Evolutionary conservation across 2,113 vertebrate species (phyloP).

Genomic region (Larimichthys crocea): DNA sequence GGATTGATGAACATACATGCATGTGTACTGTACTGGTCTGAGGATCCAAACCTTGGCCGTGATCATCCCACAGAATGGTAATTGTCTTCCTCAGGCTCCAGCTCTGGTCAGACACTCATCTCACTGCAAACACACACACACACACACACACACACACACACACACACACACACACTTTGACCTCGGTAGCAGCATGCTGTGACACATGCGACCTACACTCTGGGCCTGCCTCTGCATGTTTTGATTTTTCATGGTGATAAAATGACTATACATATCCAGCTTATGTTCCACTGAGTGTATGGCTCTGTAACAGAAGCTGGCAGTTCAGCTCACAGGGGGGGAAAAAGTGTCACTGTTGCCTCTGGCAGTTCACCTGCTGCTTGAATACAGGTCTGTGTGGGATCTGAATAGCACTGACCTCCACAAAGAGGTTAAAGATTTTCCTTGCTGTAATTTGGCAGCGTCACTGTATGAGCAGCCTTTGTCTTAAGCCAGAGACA

Average conservation of each 20-base stretch:
- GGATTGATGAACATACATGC: too few species aligned
- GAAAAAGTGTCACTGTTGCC: neutral
- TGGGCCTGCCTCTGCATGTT: neutral
- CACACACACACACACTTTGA: neutral
- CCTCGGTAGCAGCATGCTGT: neutral
- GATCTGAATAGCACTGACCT: neutral
- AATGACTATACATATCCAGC: neutral
- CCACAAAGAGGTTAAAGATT: neutral
- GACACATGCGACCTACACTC: neutral
- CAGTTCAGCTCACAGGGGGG: neutral
- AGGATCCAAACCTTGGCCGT: neutral
- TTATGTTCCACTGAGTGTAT: neutral
- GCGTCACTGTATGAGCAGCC: neutral
- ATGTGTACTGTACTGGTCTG: neutral
- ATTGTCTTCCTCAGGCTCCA: neutral
- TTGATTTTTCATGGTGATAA: constrained; percentile 1
- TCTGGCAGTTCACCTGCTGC: neutral
- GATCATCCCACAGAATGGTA: neutral
- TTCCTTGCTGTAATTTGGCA: neutral
- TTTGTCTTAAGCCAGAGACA: neutral
- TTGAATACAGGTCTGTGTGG: neutral
- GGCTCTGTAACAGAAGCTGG: constrained; percentile 2
- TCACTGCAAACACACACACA: neutral
- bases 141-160: neutral
- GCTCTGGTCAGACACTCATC: neutral